These are phyloP conservation scores for Eremobia ochroleuca DNA, from an alignment of 2,888 invertebrate species.

Conservation along the genomic window DNA sequence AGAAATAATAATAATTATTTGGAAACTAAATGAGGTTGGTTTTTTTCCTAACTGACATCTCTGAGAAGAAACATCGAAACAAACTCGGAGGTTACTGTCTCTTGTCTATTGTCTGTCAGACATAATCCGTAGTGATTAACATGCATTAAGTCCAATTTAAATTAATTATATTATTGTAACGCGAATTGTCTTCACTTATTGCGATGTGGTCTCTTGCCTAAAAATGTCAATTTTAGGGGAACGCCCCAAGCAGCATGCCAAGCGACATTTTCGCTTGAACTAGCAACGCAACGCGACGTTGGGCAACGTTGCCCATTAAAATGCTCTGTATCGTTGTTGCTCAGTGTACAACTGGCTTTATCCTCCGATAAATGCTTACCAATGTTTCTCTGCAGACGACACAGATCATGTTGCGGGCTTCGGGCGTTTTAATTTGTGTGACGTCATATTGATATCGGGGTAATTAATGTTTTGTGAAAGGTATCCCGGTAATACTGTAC, in stretches of 20 bases:
- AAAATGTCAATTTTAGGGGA: not conserved
- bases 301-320: not conserved
- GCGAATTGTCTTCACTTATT: not conserved
- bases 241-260: not conserved
- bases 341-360: constrained; percentile 10
- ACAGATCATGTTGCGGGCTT: constrained; percentile 40
- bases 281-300: not conserved
- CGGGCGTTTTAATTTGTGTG: constrained; percentile 52
- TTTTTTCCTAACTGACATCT: no score
- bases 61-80: no score
- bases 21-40: no score
- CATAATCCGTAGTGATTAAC: not conserved
- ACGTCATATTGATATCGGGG: constrained; percentile 45
- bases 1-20: no score
- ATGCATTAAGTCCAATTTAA: not conserved
- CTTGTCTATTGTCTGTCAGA: not conserved
- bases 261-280: not conserved
- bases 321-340: not conserved
- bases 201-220: not conserved
- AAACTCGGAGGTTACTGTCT: not conserved
- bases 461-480: constrained; percentile 43
- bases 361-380: constrained; percentile 40
- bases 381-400: constrained; percentile 41
- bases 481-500: not conserved
- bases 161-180: not conserved